Evolutionary conservation across 2,888 invertebrate species (phyloP), one percentile per base, ranked within the genome.

Genomic region (Tipula vernalis): DNA sequence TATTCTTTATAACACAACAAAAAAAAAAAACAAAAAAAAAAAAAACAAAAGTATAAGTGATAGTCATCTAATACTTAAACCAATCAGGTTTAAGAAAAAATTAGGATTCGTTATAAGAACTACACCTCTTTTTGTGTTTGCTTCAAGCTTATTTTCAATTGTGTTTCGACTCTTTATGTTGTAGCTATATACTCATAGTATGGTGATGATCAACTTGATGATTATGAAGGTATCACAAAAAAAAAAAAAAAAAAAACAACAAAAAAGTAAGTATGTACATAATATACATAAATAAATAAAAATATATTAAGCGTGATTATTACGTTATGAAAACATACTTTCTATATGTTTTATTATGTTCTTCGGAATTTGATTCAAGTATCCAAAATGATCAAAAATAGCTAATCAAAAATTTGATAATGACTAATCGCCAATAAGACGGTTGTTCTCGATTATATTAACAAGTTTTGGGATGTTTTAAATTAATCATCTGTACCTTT

Each of bases 71-170:
- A 71, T 71, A 71, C 71, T 28, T 71, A 71, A 71, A 71, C 71
- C 71, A 71, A 71, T 71, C 71, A 71, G 71, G 71, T 71, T 71
- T 71, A 71, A 71, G 71, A 71, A 71, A 71, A 71, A 71, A 71
- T 71, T 71, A 71, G 71, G 71, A 71, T 71, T 71, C 71, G 28
- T 28, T 28, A 71, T 71, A 71, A 71, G 71, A 71, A 71, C 71
- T 71, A 71, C 71, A 71, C 71, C 71, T 71, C 71, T 71, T 71
- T 71, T 71, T 71, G 71, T 71, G 71, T 71, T 71, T 71, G 71
- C 71, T 71, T 71, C 71, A 12, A 71, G 71, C 71, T 71, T 71
- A 28, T 71, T 71, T 71, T 71, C 71, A 71, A 71, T 71, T 71
- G 71, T 71, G 71, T 71, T 71, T 28, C 71, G 71, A 71, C 71